A percentile compares a stretch with the other conserved stretches of the same genome.
Conservation (phyloP, 1,140 invertebrate species). For the Brachionus sp. region DNA sequence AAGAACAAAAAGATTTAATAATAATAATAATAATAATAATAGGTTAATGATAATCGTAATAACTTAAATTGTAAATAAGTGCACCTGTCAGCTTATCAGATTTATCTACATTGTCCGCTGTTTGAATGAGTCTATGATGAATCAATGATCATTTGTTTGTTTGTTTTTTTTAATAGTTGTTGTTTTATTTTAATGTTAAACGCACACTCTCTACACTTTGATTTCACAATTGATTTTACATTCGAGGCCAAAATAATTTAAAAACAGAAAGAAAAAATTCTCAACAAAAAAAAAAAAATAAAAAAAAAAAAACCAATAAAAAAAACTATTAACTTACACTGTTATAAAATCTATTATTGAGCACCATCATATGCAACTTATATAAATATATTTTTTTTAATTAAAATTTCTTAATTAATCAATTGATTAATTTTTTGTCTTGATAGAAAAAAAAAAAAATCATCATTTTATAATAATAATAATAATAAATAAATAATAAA, state of each 20-base stretch:
- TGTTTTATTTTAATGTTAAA: too few relatives aligned
- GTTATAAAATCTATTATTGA: background rate
- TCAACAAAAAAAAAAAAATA: too few relatives aligned
- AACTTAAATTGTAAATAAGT: slow-evolving; percentile 3
- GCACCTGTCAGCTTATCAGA: background rate
- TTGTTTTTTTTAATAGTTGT: too few relatives aligned
- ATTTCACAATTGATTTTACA: background rate
- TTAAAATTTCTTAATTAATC: background rate
- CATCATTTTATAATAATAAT: too few relatives aligned
- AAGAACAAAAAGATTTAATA: background rate
- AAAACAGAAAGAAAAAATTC: background rate
- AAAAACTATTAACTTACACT: background rate
- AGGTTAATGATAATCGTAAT: background rate
- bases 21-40: background rate
- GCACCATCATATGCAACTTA: background rate
- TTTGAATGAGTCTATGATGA: too few relatives aligned
- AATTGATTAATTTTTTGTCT: background rate
- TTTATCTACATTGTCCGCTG: background rate
- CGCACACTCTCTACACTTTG: background rate
- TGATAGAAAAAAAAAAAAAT: background rate
- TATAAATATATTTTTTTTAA: too few relatives aligned
- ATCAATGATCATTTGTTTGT: too few relatives aligned
- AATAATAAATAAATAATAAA: too few relatives aligned
- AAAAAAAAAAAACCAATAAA: too few relatives aligned
- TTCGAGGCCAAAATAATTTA: background rate